Conservation (phyloP, 53 echinoderm and acorn worm genomes). For the Antedon mediterranea region DNA sequence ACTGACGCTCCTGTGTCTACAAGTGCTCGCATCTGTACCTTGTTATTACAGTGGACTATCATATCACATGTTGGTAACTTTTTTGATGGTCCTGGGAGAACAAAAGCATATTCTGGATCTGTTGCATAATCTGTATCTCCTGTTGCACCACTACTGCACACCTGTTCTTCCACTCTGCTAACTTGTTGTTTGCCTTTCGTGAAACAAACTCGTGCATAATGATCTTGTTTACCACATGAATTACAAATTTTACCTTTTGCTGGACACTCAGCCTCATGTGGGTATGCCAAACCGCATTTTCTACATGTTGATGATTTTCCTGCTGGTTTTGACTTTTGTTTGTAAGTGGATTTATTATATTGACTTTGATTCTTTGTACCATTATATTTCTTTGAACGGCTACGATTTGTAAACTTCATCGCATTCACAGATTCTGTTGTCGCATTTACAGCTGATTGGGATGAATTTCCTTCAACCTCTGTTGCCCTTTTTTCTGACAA, state of each 20-base stretch:
- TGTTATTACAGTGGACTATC: not conserved
- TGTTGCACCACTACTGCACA: not conserved
- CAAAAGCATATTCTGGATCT: not conserved
- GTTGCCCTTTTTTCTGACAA: no score
- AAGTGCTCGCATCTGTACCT: not conserved
- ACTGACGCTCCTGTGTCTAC: constrained; percentile 6
- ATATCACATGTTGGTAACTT: not conserved
- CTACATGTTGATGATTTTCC: not conserved
- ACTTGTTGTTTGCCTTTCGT: not conserved
- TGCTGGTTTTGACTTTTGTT: no score
- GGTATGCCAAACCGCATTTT: constrained; percentile 16
- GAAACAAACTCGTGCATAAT: constrained; percentile 12
- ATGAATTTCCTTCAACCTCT: no score
- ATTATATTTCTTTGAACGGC: no score
- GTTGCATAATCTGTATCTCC: no score
- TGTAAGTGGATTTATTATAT: no score
- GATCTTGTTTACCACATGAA: constrained; percentile 19
- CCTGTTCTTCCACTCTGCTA: not conserved
- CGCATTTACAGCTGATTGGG: not conserved
- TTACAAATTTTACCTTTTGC: constrained; percentile 18
- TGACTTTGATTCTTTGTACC: no score
- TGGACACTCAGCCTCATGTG: constrained; percentile 16
- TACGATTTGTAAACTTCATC: no score
- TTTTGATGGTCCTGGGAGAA: not conserved
- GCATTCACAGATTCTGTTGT: no score